Percentiles rank a stretch among this genome's conserved stretches.
Conservation (phyloP, 1,140 invertebrate species). For the Metaphire vulgaris region DNA sequence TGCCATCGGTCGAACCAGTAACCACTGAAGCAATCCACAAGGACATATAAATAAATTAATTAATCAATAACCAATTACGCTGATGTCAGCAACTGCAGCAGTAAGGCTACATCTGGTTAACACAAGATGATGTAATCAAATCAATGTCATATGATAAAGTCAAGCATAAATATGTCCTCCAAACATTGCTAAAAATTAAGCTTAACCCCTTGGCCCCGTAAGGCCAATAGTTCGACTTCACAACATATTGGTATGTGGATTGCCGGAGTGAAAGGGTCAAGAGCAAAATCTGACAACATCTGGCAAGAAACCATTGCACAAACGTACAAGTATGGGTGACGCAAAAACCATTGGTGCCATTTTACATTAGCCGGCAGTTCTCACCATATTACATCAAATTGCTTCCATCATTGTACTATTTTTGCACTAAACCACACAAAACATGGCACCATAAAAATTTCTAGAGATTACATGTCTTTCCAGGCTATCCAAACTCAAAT, state of each 20-base stretch:
- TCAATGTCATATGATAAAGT: not conserved
- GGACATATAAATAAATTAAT: not conserved
- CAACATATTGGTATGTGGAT: not conserved
- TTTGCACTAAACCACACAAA: too few relatives aligned
- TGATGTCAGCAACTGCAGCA: not conserved
- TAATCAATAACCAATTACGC: not conserved
- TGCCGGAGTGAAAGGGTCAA: too few relatives aligned
- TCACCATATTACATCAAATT: not conserved
- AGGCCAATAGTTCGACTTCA: not conserved
- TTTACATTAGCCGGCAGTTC: not conserved
- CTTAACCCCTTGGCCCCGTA: not conserved
- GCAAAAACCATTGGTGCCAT: too few relatives aligned
- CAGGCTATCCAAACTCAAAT: too few relatives aligned
- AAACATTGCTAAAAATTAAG: not conserved
- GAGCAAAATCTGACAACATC: too few relatives aligned
- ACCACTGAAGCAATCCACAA: constrained; percentile 60
- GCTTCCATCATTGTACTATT: not conserved
- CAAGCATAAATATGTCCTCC: not conserved
- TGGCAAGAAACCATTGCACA: too few relatives aligned
- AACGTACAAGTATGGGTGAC: too few relatives aligned
- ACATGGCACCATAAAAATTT: too few relatives aligned
- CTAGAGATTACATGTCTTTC: too few relatives aligned
- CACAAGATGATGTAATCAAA: not conserved
- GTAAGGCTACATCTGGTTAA: not conserved
- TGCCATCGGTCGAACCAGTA: constrained; percentile 83